A percentile compares a stretch with the other conserved stretches of the same genome.
Evolutionary conservation across 2,113 vertebrate genomes (phyloP).

Genomic region (Percopsis transmontana): DNA sequence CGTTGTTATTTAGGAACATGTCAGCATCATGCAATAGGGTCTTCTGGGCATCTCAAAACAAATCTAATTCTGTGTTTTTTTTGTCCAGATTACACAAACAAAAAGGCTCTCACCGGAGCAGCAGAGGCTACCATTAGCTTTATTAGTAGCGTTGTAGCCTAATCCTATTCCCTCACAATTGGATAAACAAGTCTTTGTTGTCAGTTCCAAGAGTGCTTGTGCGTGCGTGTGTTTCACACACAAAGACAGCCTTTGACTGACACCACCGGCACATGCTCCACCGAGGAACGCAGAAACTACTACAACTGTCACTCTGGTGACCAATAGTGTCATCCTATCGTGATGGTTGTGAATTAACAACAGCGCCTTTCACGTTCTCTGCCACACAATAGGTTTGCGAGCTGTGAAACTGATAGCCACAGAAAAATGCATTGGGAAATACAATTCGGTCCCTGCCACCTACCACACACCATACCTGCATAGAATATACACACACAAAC

Average conservation of each 20-base stretch:
- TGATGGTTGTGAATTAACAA: slow-evolving; percentile 85
- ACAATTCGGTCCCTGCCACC: background rate
- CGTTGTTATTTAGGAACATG: slow-evolving; percentile 64
- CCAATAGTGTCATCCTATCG: slow-evolving; percentile 89
- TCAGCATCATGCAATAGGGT: slow-evolving; percentile 61
- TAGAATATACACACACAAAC: background rate
- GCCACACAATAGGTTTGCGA: slow-evolving; percentile 67
- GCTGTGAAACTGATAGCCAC: no score
- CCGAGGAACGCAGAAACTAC: slow-evolving; percentile 89
- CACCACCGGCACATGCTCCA: slow-evolving; percentile 86
- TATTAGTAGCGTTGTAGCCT: slow-evolving; percentile 77
- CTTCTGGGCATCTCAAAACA: slow-evolving; percentile 57
- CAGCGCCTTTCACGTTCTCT: slow-evolving; percentile 84
- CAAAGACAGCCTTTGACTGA: slow-evolving; percentile 91
- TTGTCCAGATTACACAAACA: slow-evolving; percentile 65
- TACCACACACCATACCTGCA: background rate
- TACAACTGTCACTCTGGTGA: slow-evolving; percentile 88
- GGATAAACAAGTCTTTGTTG: slow-evolving; percentile 83
- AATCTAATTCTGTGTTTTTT: slow-evolving; percentile 68
- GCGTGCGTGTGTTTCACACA: slow-evolving; percentile 78
- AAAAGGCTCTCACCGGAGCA: slow-evolving; percentile 57
- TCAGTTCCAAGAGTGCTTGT: slow-evolving; percentile 57
- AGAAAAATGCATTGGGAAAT: no score
- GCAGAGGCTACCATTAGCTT: slow-evolving; percentile 73
- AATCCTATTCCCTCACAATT: slow-evolving; percentile 72